Conservation (phyloP, 2,888 invertebrate genomes). For the Nomada ruficornis region DNA sequence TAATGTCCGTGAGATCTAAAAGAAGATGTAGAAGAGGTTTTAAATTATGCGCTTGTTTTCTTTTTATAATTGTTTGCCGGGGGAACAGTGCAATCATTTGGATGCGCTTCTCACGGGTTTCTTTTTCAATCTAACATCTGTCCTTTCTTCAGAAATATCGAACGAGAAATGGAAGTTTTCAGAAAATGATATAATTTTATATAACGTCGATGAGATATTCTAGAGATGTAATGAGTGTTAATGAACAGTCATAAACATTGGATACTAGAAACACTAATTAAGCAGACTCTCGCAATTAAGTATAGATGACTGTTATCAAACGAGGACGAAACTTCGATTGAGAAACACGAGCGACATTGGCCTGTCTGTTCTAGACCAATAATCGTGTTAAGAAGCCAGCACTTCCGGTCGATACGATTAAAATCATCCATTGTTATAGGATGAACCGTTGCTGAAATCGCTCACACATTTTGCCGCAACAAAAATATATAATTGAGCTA, state of each 20-base stretch:
- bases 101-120: no score
- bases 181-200: not conserved
- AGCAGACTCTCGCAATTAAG: slow-evolving; percentile 43
- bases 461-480: not conserved
- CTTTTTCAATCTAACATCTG: no score
- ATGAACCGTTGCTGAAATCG: not conserved
- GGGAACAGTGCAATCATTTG: no score
- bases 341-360: slow-evolving; percentile 67
- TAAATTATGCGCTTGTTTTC: no score
- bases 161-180: no score
- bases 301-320: slow-evolving; percentile 51
- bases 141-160: not conserved
- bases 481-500: not conserved
- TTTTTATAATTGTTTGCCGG: no score
- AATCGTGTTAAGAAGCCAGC: slow-evolving; percentile 37
- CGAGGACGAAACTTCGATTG: slow-evolving; percentile 55
- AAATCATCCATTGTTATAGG: slow-evolving; percentile 42
- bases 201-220: not conserved
- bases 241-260: not conserved
- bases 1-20: no score
- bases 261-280: slow-evolving; percentile 5
- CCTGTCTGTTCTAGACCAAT: slow-evolving; percentile 59
- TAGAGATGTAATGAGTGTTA: not conserved
- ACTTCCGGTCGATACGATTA: slow-evolving; percentile 44
- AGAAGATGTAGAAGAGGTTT: no score